Base-by-base conservation (phyloP, 2,797 vertebrate species). In the Prionace glauca region DNA sequence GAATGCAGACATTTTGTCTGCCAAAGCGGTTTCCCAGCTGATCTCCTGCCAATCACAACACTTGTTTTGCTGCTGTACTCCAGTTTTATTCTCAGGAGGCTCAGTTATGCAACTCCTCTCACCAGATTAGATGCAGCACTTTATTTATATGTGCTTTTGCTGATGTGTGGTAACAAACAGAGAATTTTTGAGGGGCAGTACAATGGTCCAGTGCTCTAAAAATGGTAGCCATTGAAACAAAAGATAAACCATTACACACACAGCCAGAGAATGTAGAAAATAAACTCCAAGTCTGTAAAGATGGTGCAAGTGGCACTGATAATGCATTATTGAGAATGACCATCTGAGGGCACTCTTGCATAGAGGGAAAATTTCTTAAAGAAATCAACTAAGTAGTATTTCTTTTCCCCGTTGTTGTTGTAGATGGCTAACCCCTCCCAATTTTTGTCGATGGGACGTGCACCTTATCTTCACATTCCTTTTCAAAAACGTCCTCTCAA, bases 11-110 rank as follows among this genome's bases (percentile, higher is more conserved):
- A 26, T 41, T 45, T 94, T 77, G 72, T 95, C 71, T 95, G 71
- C 22, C 41, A 74, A 29, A 16, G 26, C 93, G 41, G 93, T 45
- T 69, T 94, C 41, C 93, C 32, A 2, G 16, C 93, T 95, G 71
- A 95, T 50, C 45, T 94, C 41, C 67, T 77, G 71, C 50, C 93
- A 77, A 95, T 95, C 93, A 95, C 41, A 77, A 32, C 8, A 72
- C 45, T 95, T n/a, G 71, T 24, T 50, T 95, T 95, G 41, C 41
- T 32, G 71, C 50, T 95, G 26, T n/a, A 94, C 41, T 74, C 69
- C 69, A 94, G 16, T 4, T 74, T 50, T 29, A 60, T 56, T 56
- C 71, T 77, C 71, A 56, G 50, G 71, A n/a, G 93, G 50, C 14
- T 50, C 26, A 5, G 45, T 56, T 77, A 24, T 71, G 41, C 90